A percentile compares a stretch with the other conserved stretches of the same genome.
phyloP scores from a whole-genome alignment of 2,888 invertebrate species.

The Drosophila cracens region DNA sequence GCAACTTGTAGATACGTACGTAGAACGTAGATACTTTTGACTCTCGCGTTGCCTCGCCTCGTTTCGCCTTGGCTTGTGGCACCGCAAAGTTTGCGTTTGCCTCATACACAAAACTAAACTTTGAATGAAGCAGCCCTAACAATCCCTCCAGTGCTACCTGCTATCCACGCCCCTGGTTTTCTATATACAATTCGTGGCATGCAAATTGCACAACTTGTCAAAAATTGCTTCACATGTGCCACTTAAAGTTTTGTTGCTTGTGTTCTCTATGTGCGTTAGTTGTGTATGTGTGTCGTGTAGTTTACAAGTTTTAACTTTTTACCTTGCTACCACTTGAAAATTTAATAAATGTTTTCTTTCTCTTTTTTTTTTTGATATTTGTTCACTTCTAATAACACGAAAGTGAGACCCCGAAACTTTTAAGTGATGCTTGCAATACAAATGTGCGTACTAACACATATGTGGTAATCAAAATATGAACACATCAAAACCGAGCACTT shows the following conservation, averaged over 20 bases:
- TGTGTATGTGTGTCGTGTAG: constrained; percentile 42
- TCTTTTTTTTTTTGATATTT: constrained; percentile 15
- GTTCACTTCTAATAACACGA: constrained; percentile 45
- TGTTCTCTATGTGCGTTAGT: constrained; percentile 15
- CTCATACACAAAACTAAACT: constrained; percentile 52
- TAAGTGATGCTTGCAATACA: constrained; percentile 69
- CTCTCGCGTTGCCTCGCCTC: neutral
- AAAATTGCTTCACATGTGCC: constrained; percentile 80
- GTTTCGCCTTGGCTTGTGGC: constrained; percentile 35
- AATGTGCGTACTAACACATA: constrained; percentile 3
- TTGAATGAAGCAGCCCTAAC: constrained; percentile 45
- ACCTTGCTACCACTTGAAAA: constrained; percentile 69
- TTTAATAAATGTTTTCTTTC: constrained; percentile 68
- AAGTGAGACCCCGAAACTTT: constrained; percentile 58
- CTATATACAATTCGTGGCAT: constrained; percentile 27
- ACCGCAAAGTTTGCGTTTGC: constrained; percentile 55
- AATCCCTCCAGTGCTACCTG: neutral
- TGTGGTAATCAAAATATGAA: constrained; percentile 27
- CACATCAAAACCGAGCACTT: neutral
- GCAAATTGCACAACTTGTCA: constrained; percentile 79
- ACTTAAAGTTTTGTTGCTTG: constrained; percentile 67
- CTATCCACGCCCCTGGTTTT: neutral
- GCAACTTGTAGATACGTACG: constrained; percentile 64
- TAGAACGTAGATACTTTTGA: constrained; percentile 27
- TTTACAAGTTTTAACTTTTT: constrained; percentile 49